Conservation (phyloP, 2,888 invertebrate species). For the Autographa pulchrina region DNA sequence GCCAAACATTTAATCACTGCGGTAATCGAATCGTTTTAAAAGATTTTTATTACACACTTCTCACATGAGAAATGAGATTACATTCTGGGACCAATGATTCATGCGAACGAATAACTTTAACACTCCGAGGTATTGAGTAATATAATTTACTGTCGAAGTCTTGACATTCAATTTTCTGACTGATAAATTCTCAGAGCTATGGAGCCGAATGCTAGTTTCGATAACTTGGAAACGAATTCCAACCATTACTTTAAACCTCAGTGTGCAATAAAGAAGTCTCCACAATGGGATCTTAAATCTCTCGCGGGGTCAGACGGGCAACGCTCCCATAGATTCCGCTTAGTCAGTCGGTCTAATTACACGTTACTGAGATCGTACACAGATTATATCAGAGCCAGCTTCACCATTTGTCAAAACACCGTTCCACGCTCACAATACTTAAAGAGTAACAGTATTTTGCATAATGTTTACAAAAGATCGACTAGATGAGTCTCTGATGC, state of each 20-base stretch:
- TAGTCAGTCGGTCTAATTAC: constrained; percentile 80
- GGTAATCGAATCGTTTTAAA: constrained; percentile 10
- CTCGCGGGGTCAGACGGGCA: constrained; percentile 66
- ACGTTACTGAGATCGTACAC: constrained; percentile 67
- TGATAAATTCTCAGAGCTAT: constrained; percentile 70
- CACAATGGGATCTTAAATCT: constrained; percentile 75
- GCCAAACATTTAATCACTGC: constrained; percentile 2
- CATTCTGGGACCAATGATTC: constrained; percentile 61
- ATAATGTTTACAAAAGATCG: constrained; percentile 60
- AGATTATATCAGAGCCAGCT: constrained; percentile 68
- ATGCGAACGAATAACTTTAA: constrained; percentile 64
- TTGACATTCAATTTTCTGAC: constrained; percentile 77
- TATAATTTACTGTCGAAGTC: constrained; percentile 72
- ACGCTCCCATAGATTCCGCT: constrained; percentile 78
- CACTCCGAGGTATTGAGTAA: constrained; percentile 66
- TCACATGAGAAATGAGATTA: constrained; percentile 52
- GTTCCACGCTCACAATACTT: constrained; percentile 52
- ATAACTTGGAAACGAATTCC: constrained; percentile 68
- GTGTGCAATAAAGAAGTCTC: constrained; percentile 72
- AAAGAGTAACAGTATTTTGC: constrained; percentile 60
- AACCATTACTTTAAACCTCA: constrained; percentile 69
- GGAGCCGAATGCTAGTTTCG: constrained; percentile 65
- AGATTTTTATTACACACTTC: constrained; percentile 52
- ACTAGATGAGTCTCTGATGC: constrained; percentile 60
- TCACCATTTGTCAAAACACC: constrained; percentile 74